phyloP scores from a whole-genome alignment of 2,797 vertebrate genomes.

The Diplodus puntazzo region DNA sequence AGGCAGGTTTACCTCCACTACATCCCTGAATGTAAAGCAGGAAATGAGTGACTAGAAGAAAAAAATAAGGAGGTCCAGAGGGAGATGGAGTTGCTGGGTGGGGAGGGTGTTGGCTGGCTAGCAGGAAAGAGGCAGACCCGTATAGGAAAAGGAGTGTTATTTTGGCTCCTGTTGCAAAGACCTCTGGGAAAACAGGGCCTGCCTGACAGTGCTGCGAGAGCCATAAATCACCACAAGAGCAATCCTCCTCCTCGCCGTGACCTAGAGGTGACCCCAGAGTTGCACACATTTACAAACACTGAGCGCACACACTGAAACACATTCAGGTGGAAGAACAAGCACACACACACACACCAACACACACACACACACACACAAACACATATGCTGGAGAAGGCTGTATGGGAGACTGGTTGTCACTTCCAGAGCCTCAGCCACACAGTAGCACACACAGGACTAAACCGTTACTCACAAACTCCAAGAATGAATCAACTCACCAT shows the following conservation, averaged over 20 bases:
- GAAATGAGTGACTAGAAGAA: constrained; percentile 22
- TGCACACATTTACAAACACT: constrained; percentile 24
- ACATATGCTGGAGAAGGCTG: not conserved
- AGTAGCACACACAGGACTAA: not conserved
- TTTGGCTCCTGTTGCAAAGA: constrained; percentile 73
- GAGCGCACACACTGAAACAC: not conserved
- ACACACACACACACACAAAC: constrained; percentile 12
- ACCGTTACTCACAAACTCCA: constrained; percentile 1
- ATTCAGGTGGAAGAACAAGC: constrained; percentile 2
- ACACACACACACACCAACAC: constrained; percentile 11
- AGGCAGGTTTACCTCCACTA: constrained; percentile 20
- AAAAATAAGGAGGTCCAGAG: constrained; percentile 41
- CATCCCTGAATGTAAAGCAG: constrained; percentile 25
- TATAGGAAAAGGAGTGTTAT: constrained; percentile 68
- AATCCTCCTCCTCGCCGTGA: constrained; percentile 71
- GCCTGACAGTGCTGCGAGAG: constrained; percentile 70
- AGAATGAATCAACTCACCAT: not conserved
- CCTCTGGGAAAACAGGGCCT: constrained; percentile 79
- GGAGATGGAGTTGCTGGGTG: not conserved
- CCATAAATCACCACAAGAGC: constrained; percentile 81
- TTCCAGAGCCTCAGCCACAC: constrained; percentile 8
- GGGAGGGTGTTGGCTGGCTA: constrained; percentile 28
- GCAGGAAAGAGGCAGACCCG: constrained; percentile 45
- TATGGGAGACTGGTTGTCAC: constrained; percentile 26
- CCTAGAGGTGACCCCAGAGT: constrained; percentile 68